Conservation (phyloP, 2,888 invertebrate species). For the Oscheius sp. region DNA sequence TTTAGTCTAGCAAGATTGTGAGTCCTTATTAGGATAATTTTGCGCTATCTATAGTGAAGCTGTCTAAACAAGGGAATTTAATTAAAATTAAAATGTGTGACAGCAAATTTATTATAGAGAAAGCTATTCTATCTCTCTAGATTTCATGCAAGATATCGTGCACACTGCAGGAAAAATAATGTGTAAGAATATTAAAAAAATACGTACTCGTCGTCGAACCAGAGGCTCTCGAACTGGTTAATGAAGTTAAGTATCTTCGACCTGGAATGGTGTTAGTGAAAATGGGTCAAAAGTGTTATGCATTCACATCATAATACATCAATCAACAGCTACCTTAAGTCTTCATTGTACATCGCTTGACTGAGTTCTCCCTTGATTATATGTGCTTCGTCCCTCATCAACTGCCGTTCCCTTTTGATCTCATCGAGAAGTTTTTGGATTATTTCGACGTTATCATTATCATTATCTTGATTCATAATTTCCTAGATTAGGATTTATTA, state of each 20-base stretch:
- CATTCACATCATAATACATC: slow-evolving; percentile 7
- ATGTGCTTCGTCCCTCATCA: slow-evolving; percentile 49
- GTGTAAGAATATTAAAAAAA: not conserved
- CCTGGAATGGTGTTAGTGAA: slow-evolving; percentile 33
- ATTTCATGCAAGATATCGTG: not conserved
- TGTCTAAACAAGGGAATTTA: too few relatives aligned
- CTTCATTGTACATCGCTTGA: slow-evolving; percentile 54
- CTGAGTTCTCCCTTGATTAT: slow-evolving; percentile 51
- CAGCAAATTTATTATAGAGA: too few relatives aligned
- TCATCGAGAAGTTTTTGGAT: slow-evolving; percentile 47
- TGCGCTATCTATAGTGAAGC: too few relatives aligned
- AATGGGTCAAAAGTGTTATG: slow-evolving; percentile 1
- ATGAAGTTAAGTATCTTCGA: slow-evolving; percentile 56
- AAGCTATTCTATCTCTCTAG: too few relatives aligned
- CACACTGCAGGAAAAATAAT: not conserved
- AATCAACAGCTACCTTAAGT: slow-evolving; percentile 37
- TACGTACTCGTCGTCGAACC: slow-evolving; percentile 55
- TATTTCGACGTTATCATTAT: slow-evolving; percentile 49
- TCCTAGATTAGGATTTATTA: slow-evolving; percentile 32
- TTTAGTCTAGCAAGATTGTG: too few relatives aligned
- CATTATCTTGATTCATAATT: slow-evolving; percentile 50
- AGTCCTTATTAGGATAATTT: too few relatives aligned
- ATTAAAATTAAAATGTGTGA: too few relatives aligned
- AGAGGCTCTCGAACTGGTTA: slow-evolving; percentile 51
- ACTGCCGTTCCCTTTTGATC: slow-evolving; percentile 47